A percentile compares a stretch with the other conserved stretches of the same genome.
Conservation (phyloP, 2,888 invertebrate genomes). For the Blera fallax region DNA sequence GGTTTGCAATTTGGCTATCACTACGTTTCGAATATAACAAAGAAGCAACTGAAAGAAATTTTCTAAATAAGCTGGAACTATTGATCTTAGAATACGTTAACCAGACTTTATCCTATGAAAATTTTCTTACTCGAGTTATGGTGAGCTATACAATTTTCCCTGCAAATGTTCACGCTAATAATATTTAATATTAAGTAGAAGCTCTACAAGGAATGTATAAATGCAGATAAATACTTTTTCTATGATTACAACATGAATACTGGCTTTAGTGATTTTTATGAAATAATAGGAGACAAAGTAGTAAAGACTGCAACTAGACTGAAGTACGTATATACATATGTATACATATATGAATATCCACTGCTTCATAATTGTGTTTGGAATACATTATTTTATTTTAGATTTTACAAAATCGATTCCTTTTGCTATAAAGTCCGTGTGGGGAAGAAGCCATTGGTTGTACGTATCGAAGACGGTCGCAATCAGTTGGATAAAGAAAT, state of each 20-base stretch:
- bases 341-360: too few relatives aligned
- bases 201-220: neutral
- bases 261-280: slow-evolving; percentile 10
- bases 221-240: neutral
- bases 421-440: slow-evolving; percentile 19
- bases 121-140: slow-evolving; percentile 1
- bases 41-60: slow-evolving; percentile 8
- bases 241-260: slow-evolving; percentile 8
- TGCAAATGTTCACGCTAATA: too few relatives aligned
- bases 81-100: slow-evolving; percentile 1
- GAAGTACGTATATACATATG: neutral
- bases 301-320: neutral
- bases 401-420: slow-evolving; percentile 3
- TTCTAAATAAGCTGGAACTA: neutral
- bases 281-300: neutral
- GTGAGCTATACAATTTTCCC: neutral
- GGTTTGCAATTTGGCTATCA: slow-evolving; percentile 42
- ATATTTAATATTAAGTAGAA: neutral
- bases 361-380: too few relatives aligned
- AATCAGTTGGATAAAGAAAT: slow-evolving; percentile 21
- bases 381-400: neutral
- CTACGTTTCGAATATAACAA: slow-evolving; percentile 32
- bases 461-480: neutral
- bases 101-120: neutral
- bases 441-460: neutral